phyloP scores from a whole-genome alignment of 2,113 vertebrate genomes.

The Dolichotis patagonum region DNA sequence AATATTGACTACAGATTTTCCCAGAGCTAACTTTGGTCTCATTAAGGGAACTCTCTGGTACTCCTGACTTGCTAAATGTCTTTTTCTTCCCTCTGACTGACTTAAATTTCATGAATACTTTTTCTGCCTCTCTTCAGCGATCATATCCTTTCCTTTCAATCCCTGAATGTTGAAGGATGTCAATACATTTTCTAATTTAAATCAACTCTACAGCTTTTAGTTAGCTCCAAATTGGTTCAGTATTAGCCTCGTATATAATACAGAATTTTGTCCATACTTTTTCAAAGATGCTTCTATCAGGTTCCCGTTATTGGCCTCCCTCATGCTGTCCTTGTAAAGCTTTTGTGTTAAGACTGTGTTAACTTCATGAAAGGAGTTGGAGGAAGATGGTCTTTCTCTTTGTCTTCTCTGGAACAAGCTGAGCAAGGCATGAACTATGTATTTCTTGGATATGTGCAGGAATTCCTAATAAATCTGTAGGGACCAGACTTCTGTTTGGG shows the following conservation, averaged over 20 bases:
- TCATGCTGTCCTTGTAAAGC: not conserved
- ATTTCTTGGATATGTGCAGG: not conserved
- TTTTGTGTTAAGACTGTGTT: conserved; percentile 1
- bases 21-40: not conserved
- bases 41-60: not conserved
- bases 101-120: not conserved
- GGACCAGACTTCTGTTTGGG: not conserved
- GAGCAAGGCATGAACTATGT: not conserved
- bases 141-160: not conserved
- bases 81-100: not conserved
- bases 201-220: not conserved
- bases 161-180: not conserved
- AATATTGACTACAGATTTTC: conserved; percentile 35
- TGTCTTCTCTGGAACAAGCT: not conserved
- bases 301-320: not conserved
- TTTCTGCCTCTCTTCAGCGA: not conserved
- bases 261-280: not conserved
- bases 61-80: not conserved
- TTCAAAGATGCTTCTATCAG: not conserved
- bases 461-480: not conserved
- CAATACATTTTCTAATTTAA: conserved; percentile 54
- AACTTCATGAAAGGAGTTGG: conserved; percentile 7
- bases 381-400: not conserved
- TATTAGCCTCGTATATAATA: not conserved
- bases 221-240: not conserved